Percentiles rank a stretch among this genome's conserved stretches.
These are phyloP conservation scores for Musca domestica DNA, from an alignment of 1,140 invertebrate genomes.

Conservation along the genomic window DNA sequence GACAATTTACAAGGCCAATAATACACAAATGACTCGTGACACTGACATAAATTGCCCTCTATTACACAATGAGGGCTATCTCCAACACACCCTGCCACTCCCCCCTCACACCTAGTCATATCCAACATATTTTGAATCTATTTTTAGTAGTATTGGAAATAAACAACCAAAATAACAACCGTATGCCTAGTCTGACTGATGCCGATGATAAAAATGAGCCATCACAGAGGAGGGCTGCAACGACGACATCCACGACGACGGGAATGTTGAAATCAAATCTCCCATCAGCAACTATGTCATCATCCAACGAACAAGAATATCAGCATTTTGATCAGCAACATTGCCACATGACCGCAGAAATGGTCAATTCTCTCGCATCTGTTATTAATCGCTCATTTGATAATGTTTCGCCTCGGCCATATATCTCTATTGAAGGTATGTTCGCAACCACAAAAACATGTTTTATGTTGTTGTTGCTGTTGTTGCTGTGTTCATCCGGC, in stretches of 20 bases:
- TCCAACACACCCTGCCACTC: too few species aligned
- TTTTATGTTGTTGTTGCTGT: background rate
- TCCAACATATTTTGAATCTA: too few species aligned
- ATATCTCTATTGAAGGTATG: conserved; percentile 31
- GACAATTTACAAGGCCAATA: too few species aligned
- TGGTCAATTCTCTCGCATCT: background rate
- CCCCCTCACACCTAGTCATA: too few species aligned
- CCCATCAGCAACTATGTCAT: too few species aligned
- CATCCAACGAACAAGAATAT: background rate
- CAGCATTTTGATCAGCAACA: background rate
- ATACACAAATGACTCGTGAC: too few species aligned
- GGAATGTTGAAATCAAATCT: background rate
- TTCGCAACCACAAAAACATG: background rate
- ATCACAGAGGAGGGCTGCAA: background rate
- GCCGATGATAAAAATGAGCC: background rate
- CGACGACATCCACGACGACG: background rate
- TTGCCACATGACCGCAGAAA: background rate
- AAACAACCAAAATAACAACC: background rate
- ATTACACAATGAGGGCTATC: too few species aligned
- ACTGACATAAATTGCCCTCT: too few species aligned
- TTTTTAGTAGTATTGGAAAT: background rate
- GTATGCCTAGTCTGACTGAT: too few species aligned
- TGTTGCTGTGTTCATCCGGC: conserved; percentile 1
- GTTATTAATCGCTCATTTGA: conserved; percentile 42
- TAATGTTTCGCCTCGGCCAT: conserved; percentile 50